Evolutionary conservation across 2,888 invertebrate species (phyloP).

Genomic region (Uloborus plumipes): DNA sequence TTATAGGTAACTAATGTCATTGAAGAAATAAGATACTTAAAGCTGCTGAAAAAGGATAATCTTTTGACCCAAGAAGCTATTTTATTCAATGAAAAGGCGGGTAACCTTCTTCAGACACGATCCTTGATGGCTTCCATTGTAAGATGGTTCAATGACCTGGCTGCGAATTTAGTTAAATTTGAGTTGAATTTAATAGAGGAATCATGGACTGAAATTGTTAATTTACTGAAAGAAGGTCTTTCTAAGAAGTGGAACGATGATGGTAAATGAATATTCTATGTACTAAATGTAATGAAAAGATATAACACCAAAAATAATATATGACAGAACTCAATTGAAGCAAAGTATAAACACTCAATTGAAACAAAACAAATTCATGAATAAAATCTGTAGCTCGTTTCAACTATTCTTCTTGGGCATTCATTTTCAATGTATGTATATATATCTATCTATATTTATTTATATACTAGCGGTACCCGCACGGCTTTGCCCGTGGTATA

Average conservation of each 20-base stretch:
- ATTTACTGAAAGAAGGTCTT: constrained; percentile 11
- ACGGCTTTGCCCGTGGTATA: no score
- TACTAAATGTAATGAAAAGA: no score
- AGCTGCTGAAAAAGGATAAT: constrained; percentile 17
- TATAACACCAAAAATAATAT: no score
- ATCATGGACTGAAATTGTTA: constrained; percentile 26
- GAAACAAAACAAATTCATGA: no score
- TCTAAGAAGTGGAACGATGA: constrained; percentile 29
- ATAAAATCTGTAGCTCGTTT: no score
- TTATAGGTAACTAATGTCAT: constrained; percentile 31
- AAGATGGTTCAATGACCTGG: constrained; percentile 48
- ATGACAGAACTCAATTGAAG: no score
- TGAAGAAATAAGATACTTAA: constrained; percentile 36
- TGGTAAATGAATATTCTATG: constrained; percentile 17
- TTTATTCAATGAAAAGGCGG: neutral
- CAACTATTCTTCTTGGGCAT: no score
- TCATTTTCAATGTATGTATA: no score
- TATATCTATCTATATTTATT: no score
- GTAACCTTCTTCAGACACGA: constrained; percentile 7
- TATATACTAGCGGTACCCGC: no score
- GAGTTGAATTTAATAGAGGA: constrained; percentile 28
- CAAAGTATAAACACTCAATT: no score
- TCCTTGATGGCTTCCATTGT: constrained; percentile 40
- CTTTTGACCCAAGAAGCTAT: constrained; percentile 9
- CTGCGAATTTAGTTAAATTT: constrained; percentile 17